phyloP scores from a whole-genome alignment of 2,888 invertebrate genomes.

The Dolichopus griseipennis region DNA sequence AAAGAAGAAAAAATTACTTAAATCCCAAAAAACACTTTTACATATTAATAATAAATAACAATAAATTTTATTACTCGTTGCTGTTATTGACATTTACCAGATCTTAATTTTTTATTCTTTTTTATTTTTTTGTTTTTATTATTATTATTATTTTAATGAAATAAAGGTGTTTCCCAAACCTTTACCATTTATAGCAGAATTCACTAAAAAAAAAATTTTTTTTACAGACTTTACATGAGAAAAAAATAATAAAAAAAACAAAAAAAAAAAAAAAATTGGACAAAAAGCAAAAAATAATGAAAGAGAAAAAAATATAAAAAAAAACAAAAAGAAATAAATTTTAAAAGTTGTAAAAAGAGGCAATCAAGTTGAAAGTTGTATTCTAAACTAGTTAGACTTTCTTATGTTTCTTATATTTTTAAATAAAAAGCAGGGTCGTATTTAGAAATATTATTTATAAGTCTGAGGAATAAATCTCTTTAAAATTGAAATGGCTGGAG shows the following conservation, averaged over 20 bases:
- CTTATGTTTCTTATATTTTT: background rate
- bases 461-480: too few relatives aligned
- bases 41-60: background rate
- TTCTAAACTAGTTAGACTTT: background rate
- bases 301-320: background rate
- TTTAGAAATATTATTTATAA: background rate
- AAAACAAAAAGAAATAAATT: background rate
- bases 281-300: background rate
- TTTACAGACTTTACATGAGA: too few relatives aligned
- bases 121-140: background rate
- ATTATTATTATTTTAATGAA: background rate
- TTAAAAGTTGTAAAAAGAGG: background rate
- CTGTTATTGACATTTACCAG: background rate
- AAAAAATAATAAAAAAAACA: background rate
- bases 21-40: background rate
- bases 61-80: background rate
- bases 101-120: background rate
- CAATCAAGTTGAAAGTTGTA: constrained; percentile 3
- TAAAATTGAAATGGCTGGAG: too few relatives aligned
- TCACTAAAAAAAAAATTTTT: too few relatives aligned
- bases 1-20: background rate
- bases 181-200: background rate
- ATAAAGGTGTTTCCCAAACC: background rate
- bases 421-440: too few relatives aligned
- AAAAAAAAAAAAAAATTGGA: background rate